Percentiles rank a stretch among this genome's conserved stretches.
Evolutionary conservation across 2,888 invertebrate genomes (phyloP).

Genomic region (Dolomedes plantarius): DNA sequence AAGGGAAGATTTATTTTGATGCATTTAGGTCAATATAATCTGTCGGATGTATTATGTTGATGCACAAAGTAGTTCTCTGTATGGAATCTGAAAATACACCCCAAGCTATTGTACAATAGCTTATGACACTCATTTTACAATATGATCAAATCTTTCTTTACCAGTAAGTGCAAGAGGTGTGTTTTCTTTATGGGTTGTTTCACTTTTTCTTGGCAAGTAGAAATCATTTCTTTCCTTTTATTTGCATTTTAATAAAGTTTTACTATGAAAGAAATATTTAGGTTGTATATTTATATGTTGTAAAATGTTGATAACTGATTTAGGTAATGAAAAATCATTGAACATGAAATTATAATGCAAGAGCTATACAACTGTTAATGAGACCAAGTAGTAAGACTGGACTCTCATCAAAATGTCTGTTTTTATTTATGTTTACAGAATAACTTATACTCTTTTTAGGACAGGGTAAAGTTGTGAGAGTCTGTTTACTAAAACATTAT

Average conservation of each 20-base stretch:
- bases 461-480: no score
- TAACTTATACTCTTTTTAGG: no score
- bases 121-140: constrained; percentile 82
- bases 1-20: constrained; percentile 76
- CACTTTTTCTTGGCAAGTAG: constrained; percentile 85
- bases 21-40: no score
- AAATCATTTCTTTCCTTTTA: neutral
- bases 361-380: no score
- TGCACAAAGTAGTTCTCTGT: constrained; percentile 87
- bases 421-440: no score
- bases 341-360: no score
- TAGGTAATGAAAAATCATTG: no score
- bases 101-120: constrained; percentile 81
- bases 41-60: constrained; percentile 89
- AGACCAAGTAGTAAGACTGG: no score
- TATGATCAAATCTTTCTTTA: constrained; percentile 85
- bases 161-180: constrained; percentile 87
- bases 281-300: no score
- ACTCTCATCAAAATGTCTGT: no score
- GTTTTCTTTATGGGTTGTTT: constrained; percentile 96
- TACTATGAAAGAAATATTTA: constrained; percentile 9
- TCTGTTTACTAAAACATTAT: no score
- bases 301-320: no score
- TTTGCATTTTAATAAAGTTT: neutral
- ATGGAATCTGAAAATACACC: constrained; percentile 89